These are phyloP conservation scores for Serinus canaria DNA, from an alignment of 2,113 vertebrate genomes.

Conservation along the genomic window DNA sequence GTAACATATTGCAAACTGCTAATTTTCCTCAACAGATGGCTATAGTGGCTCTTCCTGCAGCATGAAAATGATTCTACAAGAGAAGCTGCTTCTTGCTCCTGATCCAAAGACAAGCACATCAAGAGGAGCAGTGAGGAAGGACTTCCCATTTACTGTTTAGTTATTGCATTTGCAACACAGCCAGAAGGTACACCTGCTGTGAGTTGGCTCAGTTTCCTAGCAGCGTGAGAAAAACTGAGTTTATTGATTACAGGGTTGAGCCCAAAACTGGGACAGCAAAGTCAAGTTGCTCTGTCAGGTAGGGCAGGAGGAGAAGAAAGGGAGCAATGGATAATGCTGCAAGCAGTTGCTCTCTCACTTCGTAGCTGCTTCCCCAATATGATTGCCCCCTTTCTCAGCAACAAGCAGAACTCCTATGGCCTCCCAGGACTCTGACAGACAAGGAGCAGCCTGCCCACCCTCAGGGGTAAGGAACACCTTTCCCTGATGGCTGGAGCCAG, in stretches of 20 bases:
- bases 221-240: not conserved
- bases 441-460: not conserved
- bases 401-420: not conserved
- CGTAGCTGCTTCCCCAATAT: not conserved
- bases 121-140: not conserved
- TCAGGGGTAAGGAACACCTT: not conserved
- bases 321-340: not conserved
- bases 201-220: not conserved
- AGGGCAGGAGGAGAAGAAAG: not conserved
- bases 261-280: not conserved
- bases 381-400: not conserved
- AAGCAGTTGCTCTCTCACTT: not conserved
- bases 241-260: not conserved
- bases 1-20: slow-evolving; percentile 63
- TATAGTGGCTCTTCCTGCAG: not conserved
- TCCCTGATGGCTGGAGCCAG: not conserved
- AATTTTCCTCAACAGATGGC: slow-evolving; percentile 55
- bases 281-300: not conserved
- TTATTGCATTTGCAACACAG: not conserved
- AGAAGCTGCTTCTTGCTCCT: not conserved
- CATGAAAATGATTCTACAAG: not conserved
- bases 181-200: not conserved
- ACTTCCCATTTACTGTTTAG: not conserved
- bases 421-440: not conserved
- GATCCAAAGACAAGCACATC: not conserved